Percentiles rank a stretch among this genome's conserved stretches.
Evolutionary conservation across 53 echinoderm and acorn worm genomes (phyloP).

Genomic region (Echinometra lucunter): DNA sequence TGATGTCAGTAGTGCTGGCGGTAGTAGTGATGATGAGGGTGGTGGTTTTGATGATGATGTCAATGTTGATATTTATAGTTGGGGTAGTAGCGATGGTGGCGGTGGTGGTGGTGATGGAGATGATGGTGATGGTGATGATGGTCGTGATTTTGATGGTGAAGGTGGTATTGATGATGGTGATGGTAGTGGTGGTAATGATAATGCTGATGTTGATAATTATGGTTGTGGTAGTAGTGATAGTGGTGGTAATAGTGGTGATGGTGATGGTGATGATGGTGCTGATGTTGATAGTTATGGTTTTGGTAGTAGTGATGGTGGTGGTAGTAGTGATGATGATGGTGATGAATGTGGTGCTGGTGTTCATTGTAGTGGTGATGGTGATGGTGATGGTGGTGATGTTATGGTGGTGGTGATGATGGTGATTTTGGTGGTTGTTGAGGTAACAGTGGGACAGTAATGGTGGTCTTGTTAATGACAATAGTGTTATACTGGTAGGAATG

Average conservation of each 20-base stretch:
- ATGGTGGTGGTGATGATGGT: background rate
- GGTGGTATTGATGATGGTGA: background rate
- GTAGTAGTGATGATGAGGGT: background rate
- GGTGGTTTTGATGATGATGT: background rate
- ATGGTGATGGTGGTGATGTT: background rate
- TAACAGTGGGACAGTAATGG: too few relatives aligned
- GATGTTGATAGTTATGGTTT: background rate
- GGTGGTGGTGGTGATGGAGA: background rate
- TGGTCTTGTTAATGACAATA: background rate
- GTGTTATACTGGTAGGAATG: background rate
- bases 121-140: background rate
- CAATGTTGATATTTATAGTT: too few relatives aligned
- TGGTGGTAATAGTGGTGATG: background rate
- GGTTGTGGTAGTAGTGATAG: background rate
- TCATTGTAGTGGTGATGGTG: background rate
- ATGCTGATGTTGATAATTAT: background rate
- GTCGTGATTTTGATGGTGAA: background rate
- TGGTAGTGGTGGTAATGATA: background rate
- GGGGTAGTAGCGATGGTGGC: background rate
- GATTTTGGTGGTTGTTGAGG: background rate
- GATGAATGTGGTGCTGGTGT: background rate
- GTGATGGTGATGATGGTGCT: background rate
- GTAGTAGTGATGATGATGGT: background rate
- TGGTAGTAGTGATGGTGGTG: background rate
- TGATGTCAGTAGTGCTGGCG: background rate